A percentile compares a stretch with the other conserved stretches of the same genome.
phyloP scores from a whole-genome alignment of 2,888 invertebrate genomes.

The Thymelicus lineola region DNA sequence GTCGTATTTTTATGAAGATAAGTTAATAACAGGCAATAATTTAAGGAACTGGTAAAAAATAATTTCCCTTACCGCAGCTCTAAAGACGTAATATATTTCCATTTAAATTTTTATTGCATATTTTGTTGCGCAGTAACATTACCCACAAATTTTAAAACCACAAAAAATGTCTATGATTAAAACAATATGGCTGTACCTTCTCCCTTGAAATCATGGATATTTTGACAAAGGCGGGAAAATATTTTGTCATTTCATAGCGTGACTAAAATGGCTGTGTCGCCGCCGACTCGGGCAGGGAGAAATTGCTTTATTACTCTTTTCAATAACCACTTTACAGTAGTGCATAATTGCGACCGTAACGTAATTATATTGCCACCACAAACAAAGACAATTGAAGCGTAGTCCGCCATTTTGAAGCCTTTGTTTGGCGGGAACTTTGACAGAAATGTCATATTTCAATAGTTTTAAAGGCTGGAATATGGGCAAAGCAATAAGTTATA shows the following conservation, averaged over 20 bases:
- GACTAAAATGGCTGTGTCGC: conserved; percentile 44
- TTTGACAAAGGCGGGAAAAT: conserved; percentile 24
- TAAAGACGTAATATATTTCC: conserved; percentile 17
- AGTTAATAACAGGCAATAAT: not conserved
- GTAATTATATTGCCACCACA: conserved; percentile 70
- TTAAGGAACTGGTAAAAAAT: not conserved
- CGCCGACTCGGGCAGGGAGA: conserved; percentile 48
- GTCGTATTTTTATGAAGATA: not conserved
- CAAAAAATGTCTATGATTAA: conserved; percentile 50
- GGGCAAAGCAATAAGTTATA: conserved; percentile 33
- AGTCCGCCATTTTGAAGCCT: conserved; percentile 42
- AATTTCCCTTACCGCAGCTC: conserved; percentile 18
- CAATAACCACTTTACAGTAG: conserved; percentile 70
- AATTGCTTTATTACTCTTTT: conserved; percentile 60
- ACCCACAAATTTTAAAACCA: conserved; percentile 33
- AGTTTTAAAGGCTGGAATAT: conserved; percentile 28
- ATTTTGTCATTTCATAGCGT: conserved; percentile 27
- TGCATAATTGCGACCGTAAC: conserved; percentile 67
- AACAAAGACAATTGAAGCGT: conserved; percentile 34
- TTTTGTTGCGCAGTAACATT: conserved; percentile 41
- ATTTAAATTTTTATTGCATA: conserved; percentile 39
- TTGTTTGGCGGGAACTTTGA: conserved; percentile 47
- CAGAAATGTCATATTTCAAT: conserved; percentile 38
- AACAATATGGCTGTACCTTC: conserved; percentile 52
- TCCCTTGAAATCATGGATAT: conserved; percentile 13